Conservation (phyloP, 2,797 vertebrate genomes). For the Enteromius radiatus region DNA sequence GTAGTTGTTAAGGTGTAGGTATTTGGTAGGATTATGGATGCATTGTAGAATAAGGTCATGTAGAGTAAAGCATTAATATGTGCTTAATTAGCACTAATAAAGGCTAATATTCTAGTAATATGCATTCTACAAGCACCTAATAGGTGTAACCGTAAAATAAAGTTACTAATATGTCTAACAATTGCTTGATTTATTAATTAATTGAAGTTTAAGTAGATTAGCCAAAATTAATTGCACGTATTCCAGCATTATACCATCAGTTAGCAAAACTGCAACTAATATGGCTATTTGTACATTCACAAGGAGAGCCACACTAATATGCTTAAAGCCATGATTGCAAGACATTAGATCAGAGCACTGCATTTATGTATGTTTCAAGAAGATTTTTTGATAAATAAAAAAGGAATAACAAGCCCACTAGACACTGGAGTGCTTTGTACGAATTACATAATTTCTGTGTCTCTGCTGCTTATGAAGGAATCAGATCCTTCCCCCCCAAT, state of each 20-base stretch:
- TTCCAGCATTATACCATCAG: neutral
- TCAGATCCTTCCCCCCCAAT: constrained; percentile 47
- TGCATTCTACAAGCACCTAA: too few species aligned
- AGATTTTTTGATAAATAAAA: neutral
- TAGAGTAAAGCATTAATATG: too few species aligned
- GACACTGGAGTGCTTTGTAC: neutral
- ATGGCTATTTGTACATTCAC: neutral
- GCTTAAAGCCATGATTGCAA: neutral
- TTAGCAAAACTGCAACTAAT: neutral
- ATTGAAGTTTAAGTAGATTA: neutral
- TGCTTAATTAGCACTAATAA: too few species aligned
- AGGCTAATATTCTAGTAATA: too few species aligned
- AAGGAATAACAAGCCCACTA: neutral
- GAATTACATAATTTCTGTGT: constrained; percentile 20
- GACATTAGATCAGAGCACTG: neutral
- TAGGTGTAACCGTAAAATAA: too few species aligned
- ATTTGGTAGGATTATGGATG: too few species aligned
- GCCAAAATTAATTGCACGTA: neutral
- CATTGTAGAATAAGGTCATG: too few species aligned
- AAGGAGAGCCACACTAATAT: neutral
- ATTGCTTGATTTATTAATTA: neutral
- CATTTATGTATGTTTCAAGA: neutral
- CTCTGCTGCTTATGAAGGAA: constrained; percentile 29
- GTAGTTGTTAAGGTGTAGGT: too few species aligned
- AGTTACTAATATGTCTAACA: neutral